These are phyloP conservation scores for Rhinophrynus dorsalis DNA, from an alignment of 2,797 vertebrate genomes.

Conservation along the genomic window DNA sequence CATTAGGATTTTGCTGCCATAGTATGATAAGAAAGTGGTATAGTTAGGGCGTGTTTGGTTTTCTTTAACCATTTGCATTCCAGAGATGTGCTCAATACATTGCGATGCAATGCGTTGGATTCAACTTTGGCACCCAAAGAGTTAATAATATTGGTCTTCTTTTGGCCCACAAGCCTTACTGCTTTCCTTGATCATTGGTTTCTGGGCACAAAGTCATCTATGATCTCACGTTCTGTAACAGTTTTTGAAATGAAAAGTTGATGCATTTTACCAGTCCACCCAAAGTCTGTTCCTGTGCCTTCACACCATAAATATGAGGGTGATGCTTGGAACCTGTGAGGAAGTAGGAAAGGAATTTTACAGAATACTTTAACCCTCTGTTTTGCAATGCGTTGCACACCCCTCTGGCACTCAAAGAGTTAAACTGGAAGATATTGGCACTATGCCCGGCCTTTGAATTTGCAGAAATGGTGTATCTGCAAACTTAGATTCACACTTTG, in stretches of 20 bases:
- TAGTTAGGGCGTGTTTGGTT: too few relatives aligned
- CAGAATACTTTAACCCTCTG: slow-evolving; percentile 2
- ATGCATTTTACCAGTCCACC: slow-evolving; percentile 48
- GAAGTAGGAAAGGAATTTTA: slow-evolving; percentile 31
- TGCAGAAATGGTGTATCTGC: slow-evolving; percentile 35
- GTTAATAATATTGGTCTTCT: too few relatives aligned
- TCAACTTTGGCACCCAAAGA: too few relatives aligned
- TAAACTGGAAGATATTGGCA: slow-evolving; percentile 24
- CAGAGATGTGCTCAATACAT: too few relatives aligned
- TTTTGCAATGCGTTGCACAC: not conserved
- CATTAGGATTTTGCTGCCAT: too few relatives aligned
- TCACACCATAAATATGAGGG: slow-evolving; percentile 12
- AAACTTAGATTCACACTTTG: slow-evolving; percentile 1
- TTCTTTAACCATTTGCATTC: too few relatives aligned
- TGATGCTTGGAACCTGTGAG: slow-evolving; percentile 14
- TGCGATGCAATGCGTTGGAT: too few relatives aligned
- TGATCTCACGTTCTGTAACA: slow-evolving; percentile 41
- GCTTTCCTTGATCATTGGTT: slow-evolving; percentile 14
- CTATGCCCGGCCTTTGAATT: too few relatives aligned
- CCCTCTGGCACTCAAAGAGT: slow-evolving; percentile 7
- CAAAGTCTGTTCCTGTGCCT: slow-evolving; percentile 2
- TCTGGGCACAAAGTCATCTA: slow-evolving; percentile 34
- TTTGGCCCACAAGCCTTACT: not conserved
- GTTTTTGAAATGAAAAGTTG: slow-evolving; percentile 43
- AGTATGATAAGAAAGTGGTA: too few relatives aligned